Evolutionary conservation across 2,797 vertebrate genomes (phyloP).

Genomic region (Cottoperca gobio): DNA sequence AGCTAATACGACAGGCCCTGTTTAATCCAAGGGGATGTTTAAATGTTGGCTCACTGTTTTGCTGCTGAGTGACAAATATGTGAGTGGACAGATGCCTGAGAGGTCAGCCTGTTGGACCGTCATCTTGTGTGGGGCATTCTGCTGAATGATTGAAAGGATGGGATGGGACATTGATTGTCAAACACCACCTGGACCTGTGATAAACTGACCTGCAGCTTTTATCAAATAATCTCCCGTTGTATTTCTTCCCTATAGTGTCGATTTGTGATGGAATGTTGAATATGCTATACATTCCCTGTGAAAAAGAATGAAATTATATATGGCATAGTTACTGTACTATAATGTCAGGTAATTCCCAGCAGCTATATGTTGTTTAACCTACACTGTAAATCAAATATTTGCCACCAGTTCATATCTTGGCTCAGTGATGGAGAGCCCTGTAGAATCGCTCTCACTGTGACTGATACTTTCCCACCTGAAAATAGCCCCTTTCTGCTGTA

Average conservation of each 20-base stretch:
- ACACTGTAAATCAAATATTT: constrained; percentile 41
- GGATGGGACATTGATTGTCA: constrained; percentile 5
- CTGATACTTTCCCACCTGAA: constrained; percentile 34
- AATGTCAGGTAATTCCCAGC: constrained; percentile 14
- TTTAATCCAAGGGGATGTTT: constrained; percentile 42
- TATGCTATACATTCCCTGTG: constrained; percentile 20
- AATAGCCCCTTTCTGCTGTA: constrained; percentile 31
- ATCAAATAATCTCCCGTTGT: constrained; percentile 1
- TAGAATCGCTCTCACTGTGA: constrained; percentile 28
- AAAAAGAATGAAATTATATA: constrained; percentile 17
- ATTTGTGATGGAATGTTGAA: constrained; percentile 48
- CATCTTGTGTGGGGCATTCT: constrained; percentile 5
- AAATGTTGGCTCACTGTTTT: constrained; percentile 50
- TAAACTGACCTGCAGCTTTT: constrained; percentile 14
- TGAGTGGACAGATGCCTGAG: background rate
- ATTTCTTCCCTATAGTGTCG: background rate
- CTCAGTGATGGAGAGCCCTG: constrained; percentile 37
- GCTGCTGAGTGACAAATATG: too few relatives aligned
- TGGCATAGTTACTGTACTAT: background rate
- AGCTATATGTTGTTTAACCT: constrained; percentile 18
- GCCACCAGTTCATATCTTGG: constrained; percentile 16
- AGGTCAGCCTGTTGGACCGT: constrained; percentile 26
- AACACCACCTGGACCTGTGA: background rate
- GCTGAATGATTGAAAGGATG: background rate
- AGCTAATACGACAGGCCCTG: constrained; percentile 21